phyloP scores from a whole-genome alignment of 2,797 vertebrate species.

The Girardinus metallicus region DNA sequence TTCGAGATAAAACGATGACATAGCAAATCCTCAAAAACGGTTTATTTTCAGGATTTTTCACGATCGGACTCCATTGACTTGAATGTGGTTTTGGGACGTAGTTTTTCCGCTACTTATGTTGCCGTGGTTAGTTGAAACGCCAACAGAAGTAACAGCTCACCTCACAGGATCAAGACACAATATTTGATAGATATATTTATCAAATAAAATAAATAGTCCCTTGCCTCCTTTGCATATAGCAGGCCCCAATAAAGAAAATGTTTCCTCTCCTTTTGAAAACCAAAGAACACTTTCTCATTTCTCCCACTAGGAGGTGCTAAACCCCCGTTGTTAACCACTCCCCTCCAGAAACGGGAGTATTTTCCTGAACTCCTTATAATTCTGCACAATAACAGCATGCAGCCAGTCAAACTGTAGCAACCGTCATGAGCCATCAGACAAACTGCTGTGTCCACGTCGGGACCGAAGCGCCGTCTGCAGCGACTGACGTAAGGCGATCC shows the following conservation, averaged over 20 bases:
- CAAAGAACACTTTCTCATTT: conserved; percentile 17
- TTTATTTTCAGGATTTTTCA: too few relatives aligned
- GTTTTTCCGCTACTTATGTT: too few relatives aligned
- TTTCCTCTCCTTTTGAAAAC: neutral
- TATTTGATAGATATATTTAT: too few relatives aligned
- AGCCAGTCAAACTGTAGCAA: conserved; percentile 37
- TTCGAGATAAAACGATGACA: too few relatives aligned
- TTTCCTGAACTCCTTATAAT: conserved; percentile 24
- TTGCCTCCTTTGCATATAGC: too few relatives aligned
- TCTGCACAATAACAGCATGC: conserved; percentile 17
- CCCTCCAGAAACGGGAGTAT: neutral
- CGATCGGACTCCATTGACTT: too few relatives aligned
- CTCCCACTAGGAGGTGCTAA: conserved; percentile 64
- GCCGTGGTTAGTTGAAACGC: too few relatives aligned
- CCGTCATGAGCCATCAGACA: conserved; percentile 13
- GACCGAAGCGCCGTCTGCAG: conserved; percentile 42
- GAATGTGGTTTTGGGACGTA: too few relatives aligned
- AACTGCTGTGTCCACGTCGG: conserved; percentile 22
- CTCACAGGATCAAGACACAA: too few relatives aligned
- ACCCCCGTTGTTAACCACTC: conserved; percentile 15
- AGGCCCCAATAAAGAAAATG: neutral
- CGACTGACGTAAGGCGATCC: conserved; percentile 41
- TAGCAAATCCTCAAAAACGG: too few relatives aligned
- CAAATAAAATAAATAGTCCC: too few relatives aligned
- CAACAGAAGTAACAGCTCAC: too few relatives aligned